Base-by-base conservation (phyloP, 2,888 invertebrate species). In the Stomorhina lunata region DNA sequence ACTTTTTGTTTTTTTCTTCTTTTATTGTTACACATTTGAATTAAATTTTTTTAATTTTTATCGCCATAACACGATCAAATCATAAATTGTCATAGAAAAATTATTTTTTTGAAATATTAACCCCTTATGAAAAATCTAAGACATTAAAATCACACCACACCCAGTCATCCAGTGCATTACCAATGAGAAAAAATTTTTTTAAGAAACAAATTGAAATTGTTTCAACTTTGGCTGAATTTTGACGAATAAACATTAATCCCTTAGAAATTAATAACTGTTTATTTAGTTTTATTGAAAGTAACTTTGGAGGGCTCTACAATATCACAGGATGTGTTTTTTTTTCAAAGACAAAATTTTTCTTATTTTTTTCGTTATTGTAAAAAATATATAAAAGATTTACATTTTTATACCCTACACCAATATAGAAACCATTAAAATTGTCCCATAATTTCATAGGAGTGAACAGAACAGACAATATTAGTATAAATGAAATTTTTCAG, bases 61-160 rank as follows among this genome's bases (percentile, higher is more conserved):
- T 78, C 78, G 37, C 34, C 27, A 48, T 59, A 76, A 71, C 80
- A 81, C 71, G 80, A 81, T 76, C 59, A 50, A 22, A 55, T 1
- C 29, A 59, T 65, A 69, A 69, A 80, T 65, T 76, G 75, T 77
- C 69, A 69, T 77, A 63, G 61, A 45, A 65, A 75, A 43, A 69
- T 34, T 32, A 25, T 17, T 63, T 32, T 20, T 61, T 77, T 43
- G 4, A 29, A 48, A 43, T 22, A 29, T 40, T 27, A 12, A 25
- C 10, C n/a, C n/a, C n/a, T n/a, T 29, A 32, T 25, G 10, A 61
- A 12, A 76, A 53, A 15, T 29, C 40, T 61, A n/a, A n/a, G 4
- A 61, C 9, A 48, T 55, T 27, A 29, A 68, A 59, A 20, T 71
- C 55, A 57, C 43, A 71, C 53, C n/a, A n/a, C n/a, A n/a, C n/a